These are phyloP conservation scores for Otolemur crassicaudatus DNA, from an alignment of 2,797 vertebrate species.

Conservation along the genomic window DNA sequence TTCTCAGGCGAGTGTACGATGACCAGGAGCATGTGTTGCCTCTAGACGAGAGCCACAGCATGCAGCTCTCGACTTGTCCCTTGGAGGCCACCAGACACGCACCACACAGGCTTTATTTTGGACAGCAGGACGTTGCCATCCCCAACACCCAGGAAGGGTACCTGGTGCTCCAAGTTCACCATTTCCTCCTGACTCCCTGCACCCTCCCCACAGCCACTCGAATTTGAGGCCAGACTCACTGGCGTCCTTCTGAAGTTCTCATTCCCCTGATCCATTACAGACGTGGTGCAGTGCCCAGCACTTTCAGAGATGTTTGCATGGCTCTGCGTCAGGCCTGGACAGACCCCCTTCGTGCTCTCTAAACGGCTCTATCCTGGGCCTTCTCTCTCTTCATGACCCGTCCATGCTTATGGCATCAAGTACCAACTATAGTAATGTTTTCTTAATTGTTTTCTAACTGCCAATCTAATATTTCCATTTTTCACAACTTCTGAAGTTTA, in stretches of 20 bases:
- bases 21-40: not conserved
- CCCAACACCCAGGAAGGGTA: not conserved
- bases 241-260: not conserved
- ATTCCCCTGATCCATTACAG: not conserved
- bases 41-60: not conserved
- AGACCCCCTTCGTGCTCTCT: not conserved
- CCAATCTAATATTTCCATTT: not conserved
- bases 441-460: conserved; percentile 18
- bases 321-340: not conserved
- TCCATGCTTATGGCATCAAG: not conserved
- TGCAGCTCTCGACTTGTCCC: not conserved
- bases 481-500: not conserved
- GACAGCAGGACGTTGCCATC: not conserved
- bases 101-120: not conserved
- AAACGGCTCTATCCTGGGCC: not conserved
- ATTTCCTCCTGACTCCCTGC: not conserved
- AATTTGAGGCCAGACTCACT: not conserved
- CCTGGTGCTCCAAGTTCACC: not conserved
- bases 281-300: not conserved
- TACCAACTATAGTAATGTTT: not conserved
- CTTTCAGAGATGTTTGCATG: not conserved
- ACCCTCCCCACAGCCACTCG: rapidly evolving
- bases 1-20: not conserved
- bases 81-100: not conserved
- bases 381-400: not conserved